Evolutionary conservation across 2,888 invertebrate species (phyloP).

Genomic region (Ormyrus pomaceus): DNA sequence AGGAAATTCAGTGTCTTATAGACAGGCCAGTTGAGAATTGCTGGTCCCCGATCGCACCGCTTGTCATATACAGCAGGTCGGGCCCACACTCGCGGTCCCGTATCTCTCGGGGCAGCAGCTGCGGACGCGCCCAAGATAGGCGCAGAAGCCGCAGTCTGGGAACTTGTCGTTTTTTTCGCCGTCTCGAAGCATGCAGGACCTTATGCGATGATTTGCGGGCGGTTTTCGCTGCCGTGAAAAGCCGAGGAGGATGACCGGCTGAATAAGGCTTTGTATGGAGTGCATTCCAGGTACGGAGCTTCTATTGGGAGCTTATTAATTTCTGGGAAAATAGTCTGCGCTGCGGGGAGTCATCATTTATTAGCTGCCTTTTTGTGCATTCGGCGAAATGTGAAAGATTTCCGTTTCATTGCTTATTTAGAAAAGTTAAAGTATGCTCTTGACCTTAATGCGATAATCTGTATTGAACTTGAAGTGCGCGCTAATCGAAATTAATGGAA

Average conservation of each 20-base stretch:
- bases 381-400: too few species aligned
- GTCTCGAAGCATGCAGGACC: too few species aligned
- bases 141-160: slow-evolving; percentile 6
- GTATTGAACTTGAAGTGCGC: not conserved
- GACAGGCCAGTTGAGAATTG: slow-evolving; percentile 13
- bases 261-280: too few species aligned
- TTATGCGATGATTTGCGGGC: not conserved
- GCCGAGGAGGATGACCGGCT: too few species aligned
- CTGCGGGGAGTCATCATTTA: too few species aligned
- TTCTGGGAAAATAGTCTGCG: too few species aligned
- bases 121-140: not conserved
- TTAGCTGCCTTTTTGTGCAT: too few species aligned
- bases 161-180: not conserved
- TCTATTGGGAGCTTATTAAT: too few species aligned
- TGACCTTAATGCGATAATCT: not conserved
- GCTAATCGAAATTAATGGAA: too few species aligned
- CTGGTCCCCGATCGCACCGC: not conserved
- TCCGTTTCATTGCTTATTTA: too few species aligned
- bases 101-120: slow-evolving; percentile 24
- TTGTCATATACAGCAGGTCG: not conserved
- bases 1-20: not conserved
- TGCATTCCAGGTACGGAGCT: too few species aligned
- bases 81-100: not conserved
- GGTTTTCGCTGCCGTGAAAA: not conserved
- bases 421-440: not conserved